These are phyloP conservation scores for Hemiscyllium ocellatum DNA, from an alignment of 2,113 vertebrate genomes.

Conservation along the genomic window DNA sequence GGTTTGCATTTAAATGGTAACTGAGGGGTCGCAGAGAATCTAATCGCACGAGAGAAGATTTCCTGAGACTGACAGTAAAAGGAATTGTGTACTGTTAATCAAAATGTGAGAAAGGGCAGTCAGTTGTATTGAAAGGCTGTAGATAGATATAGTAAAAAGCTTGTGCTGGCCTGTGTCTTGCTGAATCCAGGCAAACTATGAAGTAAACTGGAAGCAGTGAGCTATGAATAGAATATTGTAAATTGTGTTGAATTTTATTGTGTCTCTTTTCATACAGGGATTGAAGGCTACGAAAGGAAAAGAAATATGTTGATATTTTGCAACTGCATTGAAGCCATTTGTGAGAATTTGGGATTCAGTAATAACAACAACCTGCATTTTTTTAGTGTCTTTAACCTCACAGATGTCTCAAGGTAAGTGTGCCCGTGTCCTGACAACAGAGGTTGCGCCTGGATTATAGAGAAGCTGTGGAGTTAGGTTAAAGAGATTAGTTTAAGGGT, in stretches of 20 bases:
- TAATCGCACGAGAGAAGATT: not conserved
- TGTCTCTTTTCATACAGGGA: not conserved
- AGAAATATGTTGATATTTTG: not conserved
- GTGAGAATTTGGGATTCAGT: not conserved
- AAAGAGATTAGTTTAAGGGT: not conserved
- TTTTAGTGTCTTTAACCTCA: not conserved
- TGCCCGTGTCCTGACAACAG: not conserved
- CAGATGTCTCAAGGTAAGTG: not conserved
- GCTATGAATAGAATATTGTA: not conserved
- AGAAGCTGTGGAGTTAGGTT: not conserved
- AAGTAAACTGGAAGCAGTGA: slow-evolving; percentile 10
- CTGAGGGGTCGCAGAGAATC: not conserved
- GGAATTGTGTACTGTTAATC: not conserved
- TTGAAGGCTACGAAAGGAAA: not conserved
- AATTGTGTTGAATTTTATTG: not conserved
- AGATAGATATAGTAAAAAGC: not conserved
- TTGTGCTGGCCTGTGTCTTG: not conserved
- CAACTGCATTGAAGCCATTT: not conserved
- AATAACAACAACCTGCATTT: not conserved
- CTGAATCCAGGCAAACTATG: not conserved
- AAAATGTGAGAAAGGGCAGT: not conserved
- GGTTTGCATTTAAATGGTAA: not conserved
- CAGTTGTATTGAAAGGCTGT: slow-evolving; percentile 20
- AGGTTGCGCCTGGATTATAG: not conserved
- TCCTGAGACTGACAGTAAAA: not conserved